Percentiles rank a stretch among this genome's conserved stretches.
These are phyloP conservation scores for Lomographa bimaculata DNA, from an alignment of 2,888 invertebrate genomes.

Conservation along the genomic window DNA sequence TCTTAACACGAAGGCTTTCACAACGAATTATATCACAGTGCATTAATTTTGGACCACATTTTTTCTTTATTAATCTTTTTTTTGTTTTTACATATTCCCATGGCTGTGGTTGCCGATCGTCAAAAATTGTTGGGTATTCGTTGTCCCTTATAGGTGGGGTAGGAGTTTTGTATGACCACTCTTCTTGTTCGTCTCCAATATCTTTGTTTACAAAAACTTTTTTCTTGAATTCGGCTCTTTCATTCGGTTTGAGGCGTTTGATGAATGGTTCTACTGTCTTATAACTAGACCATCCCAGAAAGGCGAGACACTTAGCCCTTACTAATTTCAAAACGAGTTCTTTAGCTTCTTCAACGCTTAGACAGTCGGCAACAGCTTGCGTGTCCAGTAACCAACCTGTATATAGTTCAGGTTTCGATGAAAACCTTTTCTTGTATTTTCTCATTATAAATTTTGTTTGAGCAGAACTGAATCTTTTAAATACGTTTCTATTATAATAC, in stretches of 20 bases:
- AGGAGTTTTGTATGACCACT: slow-evolving; percentile 45
- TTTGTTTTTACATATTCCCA: slow-evolving; percentile 14
- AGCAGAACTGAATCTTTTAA: slow-evolving; percentile 21
- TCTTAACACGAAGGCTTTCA: slow-evolving; percentile 9
- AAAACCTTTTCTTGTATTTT: slow-evolving; percentile 32
- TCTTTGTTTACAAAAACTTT: slow-evolving; percentile 43
- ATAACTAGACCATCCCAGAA: slow-evolving; percentile 31
- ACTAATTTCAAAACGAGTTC: slow-evolving; percentile 35
- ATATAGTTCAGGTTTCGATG: slow-evolving; percentile 39
- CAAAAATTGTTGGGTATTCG: slow-evolving; percentile 25
- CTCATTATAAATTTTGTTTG: slow-evolving; percentile 36
- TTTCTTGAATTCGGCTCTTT: slow-evolving; percentile 36
- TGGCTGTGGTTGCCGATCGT: slow-evolving; percentile 23
- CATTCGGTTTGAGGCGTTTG: slow-evolving; percentile 33
- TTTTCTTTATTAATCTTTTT: neutral
- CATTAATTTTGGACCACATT: neutral
- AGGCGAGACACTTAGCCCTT: slow-evolving; percentile 30
- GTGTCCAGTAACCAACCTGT: slow-evolving; percentile 33
- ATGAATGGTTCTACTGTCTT: slow-evolving; percentile 38
- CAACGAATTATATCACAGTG: neutral
- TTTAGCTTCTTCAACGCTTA: slow-evolving; percentile 36
- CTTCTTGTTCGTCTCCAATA: slow-evolving; percentile 28
- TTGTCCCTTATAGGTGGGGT: slow-evolving; percentile 12
- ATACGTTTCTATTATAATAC: slow-evolving; percentile 24
- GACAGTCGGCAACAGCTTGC: slow-evolving; percentile 29